Base-by-base conservation (phyloP, 35 echinoderm and acorn worm genomes). In the Apostichopus parvimensis region DNA sequence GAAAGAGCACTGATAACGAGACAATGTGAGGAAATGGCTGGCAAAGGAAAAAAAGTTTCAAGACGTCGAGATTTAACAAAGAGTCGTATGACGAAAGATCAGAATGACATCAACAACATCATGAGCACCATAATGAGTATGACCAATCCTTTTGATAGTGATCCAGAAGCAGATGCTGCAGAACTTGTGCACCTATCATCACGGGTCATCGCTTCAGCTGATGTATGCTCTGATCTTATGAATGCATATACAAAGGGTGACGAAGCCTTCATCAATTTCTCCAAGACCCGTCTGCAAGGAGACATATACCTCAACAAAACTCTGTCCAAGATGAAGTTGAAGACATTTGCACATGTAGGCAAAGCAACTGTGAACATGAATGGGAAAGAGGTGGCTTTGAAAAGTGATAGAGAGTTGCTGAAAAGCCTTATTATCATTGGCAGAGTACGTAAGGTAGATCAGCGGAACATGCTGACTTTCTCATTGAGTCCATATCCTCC, bases 1-100 rank as follows among this genome's bases (percentile, higher is more conserved):
- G 93, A 92, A 90, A 79, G 93, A 53, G 71, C 90, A 55, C 90
- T 90, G 4, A 94, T 96, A 14, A 87, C 88, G 21, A 78, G 64
- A 62, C 24, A 92, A 23, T 94, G 95, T 92, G 88, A 94, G 71
- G 83, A 80, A 20, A 96, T 96, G 95, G 90, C 94, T 57, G 90
- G 82, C 18, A 94, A 92, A 78, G 53, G 56, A 9, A 9, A 53
- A 86, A n/a, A 53, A 17, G 24, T 72, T 10, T 2, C 22, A 17
- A 57, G 25, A 23, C 12, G 86, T n/a, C 84, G 68, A 77, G 94
- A 93, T 83, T 86, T 95, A 55, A 89, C 86, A 18, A 82, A 89
- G 53, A 54, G 24, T n/a, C 83, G 86, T 34, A 82, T 95, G 87
- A 45, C 6, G 5, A 21, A 78, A 55, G 94, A 95, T 73, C 24